A percentile compares a stretch with the other conserved stretches of the same genome.
phyloP scores from a whole-genome alignment of 2,113 vertebrate species.

The Scortum barcoo region DNA sequence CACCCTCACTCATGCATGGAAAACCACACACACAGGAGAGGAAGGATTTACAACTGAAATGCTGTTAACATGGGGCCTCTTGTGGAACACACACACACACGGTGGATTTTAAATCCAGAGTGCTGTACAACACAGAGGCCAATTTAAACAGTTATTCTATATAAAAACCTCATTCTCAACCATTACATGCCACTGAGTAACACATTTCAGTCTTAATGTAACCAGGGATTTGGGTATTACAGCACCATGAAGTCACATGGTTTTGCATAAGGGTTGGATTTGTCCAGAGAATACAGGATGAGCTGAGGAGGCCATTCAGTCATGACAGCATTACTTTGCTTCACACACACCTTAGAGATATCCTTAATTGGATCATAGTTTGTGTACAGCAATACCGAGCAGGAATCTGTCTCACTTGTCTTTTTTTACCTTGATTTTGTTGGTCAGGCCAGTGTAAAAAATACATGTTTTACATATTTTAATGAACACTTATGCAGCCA shows the following conservation, averaged over 20 bases:
- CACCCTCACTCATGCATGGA: conserved; percentile 44
- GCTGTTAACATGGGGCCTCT: conserved; percentile 44
- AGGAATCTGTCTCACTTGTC: not conserved
- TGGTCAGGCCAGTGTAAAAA: not conserved
- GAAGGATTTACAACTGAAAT: conserved; percentile 48
- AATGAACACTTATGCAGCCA: not conserved
- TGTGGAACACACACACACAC: conserved; percentile 13
- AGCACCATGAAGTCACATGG: conserved; percentile 3
- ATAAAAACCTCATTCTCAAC: not conserved
- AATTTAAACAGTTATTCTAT: not conserved
- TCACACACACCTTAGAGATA: conserved; percentile 42
- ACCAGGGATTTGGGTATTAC: not conserved
- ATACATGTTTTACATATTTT: not conserved
- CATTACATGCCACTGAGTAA: not conserved
- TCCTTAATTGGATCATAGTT: conserved; percentile 49
- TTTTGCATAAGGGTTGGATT: conserved; percentile 8
- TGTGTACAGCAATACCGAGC: conserved; percentile 10
- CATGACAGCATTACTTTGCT: conserved; percentile 22
- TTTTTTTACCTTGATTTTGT: not conserved
- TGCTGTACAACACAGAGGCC: not conserved
- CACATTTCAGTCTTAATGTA: not conserved
- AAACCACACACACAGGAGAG: conserved; percentile 39
- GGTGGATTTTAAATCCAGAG: conserved; percentile 31
- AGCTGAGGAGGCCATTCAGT: conserved; percentile 34
- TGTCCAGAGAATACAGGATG: conserved; percentile 35